These are phyloP conservation scores for Drosophila subobscura DNA, from an alignment of 1,140 invertebrate species.

Conservation along the genomic window DNA sequence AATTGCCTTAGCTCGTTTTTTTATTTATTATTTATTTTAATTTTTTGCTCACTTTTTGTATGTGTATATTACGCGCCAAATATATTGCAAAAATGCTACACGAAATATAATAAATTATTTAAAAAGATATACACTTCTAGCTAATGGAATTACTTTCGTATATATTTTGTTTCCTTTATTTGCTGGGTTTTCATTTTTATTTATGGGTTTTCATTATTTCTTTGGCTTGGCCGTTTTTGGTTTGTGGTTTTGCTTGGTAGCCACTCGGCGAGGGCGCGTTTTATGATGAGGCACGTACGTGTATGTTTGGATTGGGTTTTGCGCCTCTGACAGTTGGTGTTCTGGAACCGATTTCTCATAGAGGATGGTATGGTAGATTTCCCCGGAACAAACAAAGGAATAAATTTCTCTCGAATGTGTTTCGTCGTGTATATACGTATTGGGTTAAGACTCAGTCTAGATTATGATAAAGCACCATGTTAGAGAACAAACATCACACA, in stretches of 20 bases:
- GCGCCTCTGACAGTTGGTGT: constrained; percentile 21
- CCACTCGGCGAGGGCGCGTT: constrained; percentile 68
- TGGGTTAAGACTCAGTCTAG: constrained; percentile 35
- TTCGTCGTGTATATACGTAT: constrained; percentile 7
- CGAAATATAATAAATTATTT: constrained; percentile 20
- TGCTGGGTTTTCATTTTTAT: constrained; percentile 19
- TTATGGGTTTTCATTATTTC: constrained; percentile 27
- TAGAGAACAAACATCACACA: constrained; percentile 24
- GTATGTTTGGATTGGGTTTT: constrained; percentile 21
- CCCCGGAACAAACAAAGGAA: no score
- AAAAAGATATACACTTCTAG: constrained; percentile 47
- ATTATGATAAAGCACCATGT: constrained; percentile 25
- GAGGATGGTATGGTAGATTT: background rate
- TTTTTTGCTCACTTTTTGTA: constrained; percentile 27
- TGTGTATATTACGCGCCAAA: constrained; percentile 15
- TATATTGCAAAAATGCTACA: constrained; percentile 30
- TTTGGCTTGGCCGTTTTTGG: constrained; percentile 68
- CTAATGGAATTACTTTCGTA: constrained; percentile 54
- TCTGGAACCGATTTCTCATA: constrained; percentile 9
- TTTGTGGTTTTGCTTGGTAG: constrained; percentile 57
- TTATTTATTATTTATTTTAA: constrained; percentile 28
- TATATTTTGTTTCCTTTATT: constrained; percentile 23
- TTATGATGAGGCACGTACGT: constrained; percentile 74
- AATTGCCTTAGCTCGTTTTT: constrained; percentile 57
- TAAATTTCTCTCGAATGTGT: no score